Conservation (phyloP, 2,797 vertebrate species). For the Rousettus madagascariensis region DNA sequence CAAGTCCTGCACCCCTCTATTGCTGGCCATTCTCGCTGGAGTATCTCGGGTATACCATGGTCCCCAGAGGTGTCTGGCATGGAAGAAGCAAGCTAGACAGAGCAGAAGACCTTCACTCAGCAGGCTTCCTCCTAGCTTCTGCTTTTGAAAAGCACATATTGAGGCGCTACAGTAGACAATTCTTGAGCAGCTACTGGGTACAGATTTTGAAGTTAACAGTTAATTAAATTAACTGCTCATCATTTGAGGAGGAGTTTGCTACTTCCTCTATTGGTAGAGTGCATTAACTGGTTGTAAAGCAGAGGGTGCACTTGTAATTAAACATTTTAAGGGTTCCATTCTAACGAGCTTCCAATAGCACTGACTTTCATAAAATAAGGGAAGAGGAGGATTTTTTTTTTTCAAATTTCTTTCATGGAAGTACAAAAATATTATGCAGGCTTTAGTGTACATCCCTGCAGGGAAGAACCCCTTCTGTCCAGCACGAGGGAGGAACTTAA, state of each 20-base stretch:
- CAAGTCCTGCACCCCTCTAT: neutral
- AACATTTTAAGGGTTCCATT: neutral
- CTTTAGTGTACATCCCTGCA: neutral
- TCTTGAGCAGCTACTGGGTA: neutral
- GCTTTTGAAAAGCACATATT: neutral
- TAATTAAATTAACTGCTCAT: neutral
- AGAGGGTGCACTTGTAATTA: neutral
- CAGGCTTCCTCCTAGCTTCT: neutral
- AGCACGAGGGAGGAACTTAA: neutral
- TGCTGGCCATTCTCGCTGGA: neutral
- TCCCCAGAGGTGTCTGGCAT: neutral
- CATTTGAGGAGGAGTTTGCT: neutral
- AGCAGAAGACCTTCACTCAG: neutral
- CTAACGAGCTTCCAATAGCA: neutral
- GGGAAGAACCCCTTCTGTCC: neutral
- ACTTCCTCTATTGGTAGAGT: neutral
- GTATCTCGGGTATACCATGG: accelerated
- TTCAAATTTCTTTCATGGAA: neutral
- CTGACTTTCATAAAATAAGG: neutral
- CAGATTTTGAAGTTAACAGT: neutral
- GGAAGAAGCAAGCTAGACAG: neutral
- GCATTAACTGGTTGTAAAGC: neutral
- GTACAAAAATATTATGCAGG: neutral
- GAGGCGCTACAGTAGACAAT: neutral
- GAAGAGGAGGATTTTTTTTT: neutral